Percentiles rank a stretch among this genome's conserved stretches.
Evolutionary conservation across 2,797 vertebrate genomes (phyloP).

Genomic region (Ceyx erithaca): DNA sequence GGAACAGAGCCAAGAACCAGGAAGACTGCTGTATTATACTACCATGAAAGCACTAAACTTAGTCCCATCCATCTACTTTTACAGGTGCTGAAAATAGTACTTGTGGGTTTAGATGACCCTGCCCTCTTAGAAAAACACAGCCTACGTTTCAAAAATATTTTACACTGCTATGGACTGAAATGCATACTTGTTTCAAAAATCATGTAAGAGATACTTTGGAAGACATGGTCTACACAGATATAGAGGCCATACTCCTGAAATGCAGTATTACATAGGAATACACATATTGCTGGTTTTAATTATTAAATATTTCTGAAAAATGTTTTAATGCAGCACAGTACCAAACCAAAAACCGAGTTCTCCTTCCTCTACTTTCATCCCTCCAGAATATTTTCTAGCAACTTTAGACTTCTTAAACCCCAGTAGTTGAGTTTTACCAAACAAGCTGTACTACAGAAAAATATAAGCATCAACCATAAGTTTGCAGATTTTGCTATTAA

Average conservation of each 20-base stretch:
- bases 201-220: not conserved
- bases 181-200: not conserved
- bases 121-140: not conserved
- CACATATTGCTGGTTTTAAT: not conserved
- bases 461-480: not conserved
- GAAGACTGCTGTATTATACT: not conserved
- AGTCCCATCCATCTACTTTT: not conserved
- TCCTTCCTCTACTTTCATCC: not conserved
- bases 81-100: not conserved
- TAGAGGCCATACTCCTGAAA: not conserved
- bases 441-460: not conserved
- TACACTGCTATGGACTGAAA: not conserved
- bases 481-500: not conserved
- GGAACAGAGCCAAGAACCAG: not conserved
- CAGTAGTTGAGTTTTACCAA: not conserved
- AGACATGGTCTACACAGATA: not conserved
- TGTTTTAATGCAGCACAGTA: not conserved
- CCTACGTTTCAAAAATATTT: not conserved
- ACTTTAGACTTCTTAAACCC: not conserved
- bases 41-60: not conserved
- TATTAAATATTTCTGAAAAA: not conserved
- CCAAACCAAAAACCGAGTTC: not conserved
- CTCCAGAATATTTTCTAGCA: not conserved
- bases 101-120: not conserved
- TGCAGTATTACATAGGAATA: not conserved